Percentiles rank a stretch among this genome's conserved stretches.
These are phyloP conservation scores for Dynastes grantii DNA, from an alignment of 2,888 invertebrate genomes.

Conservation along the genomic window DNA sequence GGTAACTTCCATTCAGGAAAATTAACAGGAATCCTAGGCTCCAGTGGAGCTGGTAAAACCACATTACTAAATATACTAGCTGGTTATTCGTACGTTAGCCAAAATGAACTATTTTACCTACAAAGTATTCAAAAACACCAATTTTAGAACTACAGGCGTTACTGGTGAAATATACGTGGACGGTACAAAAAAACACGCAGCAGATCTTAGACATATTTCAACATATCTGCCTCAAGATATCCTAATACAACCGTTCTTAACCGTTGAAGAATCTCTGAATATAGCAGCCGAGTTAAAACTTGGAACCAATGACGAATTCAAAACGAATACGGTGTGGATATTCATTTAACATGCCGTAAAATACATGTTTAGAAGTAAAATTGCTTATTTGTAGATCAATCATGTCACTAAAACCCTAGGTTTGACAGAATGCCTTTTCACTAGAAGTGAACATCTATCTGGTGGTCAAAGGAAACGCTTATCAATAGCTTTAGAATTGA, in stretches of 20 bases:
- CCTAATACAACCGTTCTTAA: conserved; percentile 80
- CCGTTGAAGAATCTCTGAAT: conserved; percentile 82
- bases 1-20: conserved; percentile 46
- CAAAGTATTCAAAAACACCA: not conserved
- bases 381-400: conserved; percentile 73
- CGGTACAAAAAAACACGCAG: conserved; percentile 78
- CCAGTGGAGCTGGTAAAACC: conserved; percentile 53
- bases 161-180: conserved; percentile 81
- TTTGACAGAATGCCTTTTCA: conserved; percentile 77
- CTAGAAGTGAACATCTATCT: conserved; percentile 78
- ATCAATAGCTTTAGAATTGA: conserved; percentile 83
- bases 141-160: conserved; percentile 70
- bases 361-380: not conserved
- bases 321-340: conserved; percentile 76
- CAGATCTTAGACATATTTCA: conserved; percentile 82
- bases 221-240: conserved; percentile 89
- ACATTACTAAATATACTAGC: conserved; percentile 52
- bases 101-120: too few species aligned
- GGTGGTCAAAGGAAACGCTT: conserved; percentile 86
- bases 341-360: too few species aligned
- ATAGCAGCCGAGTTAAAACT: conserved; percentile 84
- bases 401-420: conserved; percentile 83
- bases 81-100: conserved; percentile 44
- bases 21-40: conserved; percentile 49
- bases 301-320: conserved; percentile 75